Evolutionary conservation across 1,140 invertebrate species (phyloP).

Genomic region (Drosophila nebulosa): DNA sequence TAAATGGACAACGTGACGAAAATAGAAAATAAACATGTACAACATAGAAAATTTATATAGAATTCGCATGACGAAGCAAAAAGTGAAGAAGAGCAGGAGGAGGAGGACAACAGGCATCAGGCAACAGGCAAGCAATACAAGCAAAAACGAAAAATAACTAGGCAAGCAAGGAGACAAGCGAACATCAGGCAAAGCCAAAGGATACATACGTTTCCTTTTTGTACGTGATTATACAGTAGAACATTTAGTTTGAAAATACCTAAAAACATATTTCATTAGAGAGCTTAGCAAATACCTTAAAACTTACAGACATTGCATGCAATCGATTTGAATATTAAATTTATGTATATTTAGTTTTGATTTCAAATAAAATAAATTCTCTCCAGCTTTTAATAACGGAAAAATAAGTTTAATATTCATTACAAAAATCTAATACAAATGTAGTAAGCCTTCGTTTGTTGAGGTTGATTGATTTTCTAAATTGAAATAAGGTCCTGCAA

Average conservation of each 20-base stretch:
- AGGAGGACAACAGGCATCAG: not conserved
- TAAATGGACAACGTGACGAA: constrained; percentile 51
- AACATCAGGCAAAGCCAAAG: constrained; percentile 22
- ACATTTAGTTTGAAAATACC: constrained; percentile 2
- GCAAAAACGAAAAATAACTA: not conserved
- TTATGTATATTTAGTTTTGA: not conserved
- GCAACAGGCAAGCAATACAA: not conserved
- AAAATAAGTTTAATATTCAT: not conserved
- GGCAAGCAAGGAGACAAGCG: not conserved
- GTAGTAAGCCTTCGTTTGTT: not conserved
- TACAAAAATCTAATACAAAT: not conserved
- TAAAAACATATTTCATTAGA: constrained; percentile 2
- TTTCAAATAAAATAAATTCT: not conserved
- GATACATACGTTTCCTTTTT: no score
- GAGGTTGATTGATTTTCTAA: not conserved
- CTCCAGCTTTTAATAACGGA: not conserved
- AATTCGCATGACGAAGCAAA: constrained; percentile 28
- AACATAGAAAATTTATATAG: constrained; percentile 16
- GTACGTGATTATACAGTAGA: not conserved
- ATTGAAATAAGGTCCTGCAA: not conserved
- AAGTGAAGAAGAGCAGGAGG: constrained; percentile 5
- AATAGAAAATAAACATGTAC: constrained; percentile 41
- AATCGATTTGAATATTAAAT: not conserved
- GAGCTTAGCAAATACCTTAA: constrained; percentile 38
- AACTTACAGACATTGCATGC: not conserved